phyloP scores from a whole-genome alignment of 2,797 vertebrate species.

The Sebastes trivittatus region DNA sequence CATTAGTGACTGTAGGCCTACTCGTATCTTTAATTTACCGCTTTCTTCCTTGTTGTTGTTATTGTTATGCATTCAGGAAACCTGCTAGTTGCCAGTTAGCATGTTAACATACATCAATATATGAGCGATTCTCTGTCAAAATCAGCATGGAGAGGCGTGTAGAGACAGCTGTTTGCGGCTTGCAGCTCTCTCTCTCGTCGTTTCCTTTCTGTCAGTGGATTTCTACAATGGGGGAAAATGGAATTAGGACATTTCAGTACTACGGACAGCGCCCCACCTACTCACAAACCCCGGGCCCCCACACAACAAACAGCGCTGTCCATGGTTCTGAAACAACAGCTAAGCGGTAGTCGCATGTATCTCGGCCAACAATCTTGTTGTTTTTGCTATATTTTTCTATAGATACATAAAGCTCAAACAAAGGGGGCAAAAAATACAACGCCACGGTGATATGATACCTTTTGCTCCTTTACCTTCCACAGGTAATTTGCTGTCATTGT shows the following conservation, averaged over 20 bases:
- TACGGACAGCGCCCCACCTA: no score
- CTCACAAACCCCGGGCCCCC: no score
- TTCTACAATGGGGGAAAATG: no score
- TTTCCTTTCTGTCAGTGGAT: no score
- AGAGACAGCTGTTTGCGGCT: no score
- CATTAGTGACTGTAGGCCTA: background rate
- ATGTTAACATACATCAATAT: background rate
- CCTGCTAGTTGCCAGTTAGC: background rate
- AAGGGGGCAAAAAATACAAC: no score
- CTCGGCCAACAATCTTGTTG: no score
- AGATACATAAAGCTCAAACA: no score
- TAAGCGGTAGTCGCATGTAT: background rate
- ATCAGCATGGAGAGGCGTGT: fast-evolving
- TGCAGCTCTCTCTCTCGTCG: no score
- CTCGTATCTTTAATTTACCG: background rate
- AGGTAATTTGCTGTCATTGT: background rate
- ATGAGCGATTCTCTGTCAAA: no score
- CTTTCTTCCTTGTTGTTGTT: background rate
- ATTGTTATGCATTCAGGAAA: background rate
- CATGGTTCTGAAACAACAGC: background rate
- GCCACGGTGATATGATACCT: background rate
- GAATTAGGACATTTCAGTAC: no score
- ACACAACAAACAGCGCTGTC: background rate
- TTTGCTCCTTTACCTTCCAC: background rate
- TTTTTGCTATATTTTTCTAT: background rate